Conservation (phyloP, 2,113 vertebrate genomes). For the Aphyosemion australe region DNA sequence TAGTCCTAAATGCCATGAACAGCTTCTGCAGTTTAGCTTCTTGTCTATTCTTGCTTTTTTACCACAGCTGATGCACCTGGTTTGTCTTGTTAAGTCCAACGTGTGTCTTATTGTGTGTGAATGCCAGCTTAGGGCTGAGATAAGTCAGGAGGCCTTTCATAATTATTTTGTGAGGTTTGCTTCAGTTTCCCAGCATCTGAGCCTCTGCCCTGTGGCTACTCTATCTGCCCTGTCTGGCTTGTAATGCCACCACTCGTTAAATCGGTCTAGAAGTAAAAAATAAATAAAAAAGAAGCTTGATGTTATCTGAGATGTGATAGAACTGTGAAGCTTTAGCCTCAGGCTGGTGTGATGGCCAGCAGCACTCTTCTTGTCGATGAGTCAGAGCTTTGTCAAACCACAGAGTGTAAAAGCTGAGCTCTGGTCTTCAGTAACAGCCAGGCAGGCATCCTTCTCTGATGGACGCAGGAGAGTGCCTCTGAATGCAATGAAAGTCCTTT, state of each 20-base stretch:
- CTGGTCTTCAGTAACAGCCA: conserved; percentile 39
- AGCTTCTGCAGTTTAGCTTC: no score
- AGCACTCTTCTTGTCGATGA: conserved; percentile 31
- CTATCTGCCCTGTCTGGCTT: not conserved
- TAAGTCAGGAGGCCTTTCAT: not conserved
- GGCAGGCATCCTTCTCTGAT: conserved; percentile 45
- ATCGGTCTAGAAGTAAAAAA: not conserved
- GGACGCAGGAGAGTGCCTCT: conserved; percentile 50
- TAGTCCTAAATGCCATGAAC: no score
- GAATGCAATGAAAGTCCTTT: conserved; percentile 58
- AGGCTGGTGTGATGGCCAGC: conserved; percentile 18
- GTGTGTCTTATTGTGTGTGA: not conserved
- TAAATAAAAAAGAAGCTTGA: not conserved
- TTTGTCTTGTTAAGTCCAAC: not conserved
- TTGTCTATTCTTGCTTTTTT: not conserved
- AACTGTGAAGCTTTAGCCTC: not conserved
- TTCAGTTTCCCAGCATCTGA: not conserved
- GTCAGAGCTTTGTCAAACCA: conserved; percentile 42
- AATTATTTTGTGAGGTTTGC: conserved; percentile 11
- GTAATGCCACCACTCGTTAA: not conserved
- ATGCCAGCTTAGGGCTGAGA: not conserved
- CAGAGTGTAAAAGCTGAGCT: conserved; percentile 28
- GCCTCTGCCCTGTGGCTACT: not conserved
- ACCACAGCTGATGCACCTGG: not conserved
- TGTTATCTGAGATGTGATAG: not conserved